Percentiles rank a stretch among this genome's conserved stretches.
These are phyloP conservation scores for Parascotia fuliginaria DNA, from an alignment of 2,888 invertebrate species.

Conservation along the genomic window DNA sequence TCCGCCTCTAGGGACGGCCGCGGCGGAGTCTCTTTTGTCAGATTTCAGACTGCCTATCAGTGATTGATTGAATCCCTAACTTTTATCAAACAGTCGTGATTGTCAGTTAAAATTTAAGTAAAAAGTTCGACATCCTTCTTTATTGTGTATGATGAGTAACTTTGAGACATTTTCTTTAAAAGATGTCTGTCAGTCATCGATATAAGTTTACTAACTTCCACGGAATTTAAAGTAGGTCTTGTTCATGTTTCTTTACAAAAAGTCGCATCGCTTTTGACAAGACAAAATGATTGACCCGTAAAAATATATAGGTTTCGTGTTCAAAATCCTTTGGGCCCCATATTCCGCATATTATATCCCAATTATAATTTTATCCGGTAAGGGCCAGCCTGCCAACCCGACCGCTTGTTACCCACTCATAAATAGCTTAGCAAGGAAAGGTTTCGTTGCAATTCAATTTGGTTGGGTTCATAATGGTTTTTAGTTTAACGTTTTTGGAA, in stretches of 20 bases:
- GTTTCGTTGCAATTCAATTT: slow-evolving; percentile 76
- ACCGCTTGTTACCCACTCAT: slow-evolving; percentile 73
- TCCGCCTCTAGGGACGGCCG: slow-evolving; percentile 26
- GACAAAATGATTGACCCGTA: slow-evolving; percentile 56
- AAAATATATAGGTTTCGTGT: slow-evolving; percentile 51
- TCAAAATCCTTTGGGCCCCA: slow-evolving; percentile 59
- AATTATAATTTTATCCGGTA: slow-evolving; percentile 76
- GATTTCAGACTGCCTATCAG: slow-evolving; percentile 24
- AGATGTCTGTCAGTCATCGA: no score
- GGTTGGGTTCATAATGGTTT: slow-evolving; percentile 68
- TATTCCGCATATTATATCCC: slow-evolving; percentile 74
- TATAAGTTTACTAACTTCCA: no score
- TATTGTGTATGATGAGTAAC: background rate
- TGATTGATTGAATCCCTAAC: slow-evolving; percentile 17
- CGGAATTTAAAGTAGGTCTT: no score
- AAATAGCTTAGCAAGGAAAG: slow-evolving; percentile 78
- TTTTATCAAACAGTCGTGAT: background rate
- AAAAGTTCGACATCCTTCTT: background rate
- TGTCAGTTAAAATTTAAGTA: background rate
- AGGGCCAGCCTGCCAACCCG: slow-evolving; percentile 51
- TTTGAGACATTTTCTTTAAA: no score
- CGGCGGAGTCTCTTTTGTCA: slow-evolving; percentile 18
- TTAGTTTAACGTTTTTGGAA: slow-evolving; percentile 67
- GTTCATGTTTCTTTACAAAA: background rate
- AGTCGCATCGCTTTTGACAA: slow-evolving; percentile 25